These are phyloP conservation scores for Petrosia ficiformis DNA, from an alignment of 37 sponge, comb jelly and placozoan species.

Conservation along the genomic window DNA sequence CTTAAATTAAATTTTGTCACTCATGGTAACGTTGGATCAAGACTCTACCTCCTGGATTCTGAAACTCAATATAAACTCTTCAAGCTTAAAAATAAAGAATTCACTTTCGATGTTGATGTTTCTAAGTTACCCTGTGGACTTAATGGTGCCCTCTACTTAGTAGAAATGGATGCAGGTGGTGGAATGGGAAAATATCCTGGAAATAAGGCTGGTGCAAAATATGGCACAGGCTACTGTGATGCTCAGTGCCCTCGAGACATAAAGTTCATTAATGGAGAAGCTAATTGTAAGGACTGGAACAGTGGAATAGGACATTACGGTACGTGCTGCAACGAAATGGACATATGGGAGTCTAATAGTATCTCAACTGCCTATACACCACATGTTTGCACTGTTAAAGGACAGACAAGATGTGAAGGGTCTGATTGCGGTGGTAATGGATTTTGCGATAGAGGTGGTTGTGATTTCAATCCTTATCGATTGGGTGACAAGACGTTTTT, in stretches of 20 bases:
- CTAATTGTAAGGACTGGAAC: constrained; percentile 37
- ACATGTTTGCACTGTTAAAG: constrained; percentile 36
- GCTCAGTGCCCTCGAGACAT: constrained; percentile 42
- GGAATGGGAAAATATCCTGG: constrained; percentile 25
- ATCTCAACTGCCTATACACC: constrained; percentile 36
- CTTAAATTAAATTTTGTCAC: constrained; percentile 29
- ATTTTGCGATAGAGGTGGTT: constrained; percentile 25
- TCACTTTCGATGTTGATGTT: constrained; percentile 43
- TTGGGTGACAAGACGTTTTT: constrained; percentile 38
- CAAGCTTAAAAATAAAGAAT: constrained; percentile 32
- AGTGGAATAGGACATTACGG: constrained; percentile 34
- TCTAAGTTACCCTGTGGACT: constrained; percentile 46
- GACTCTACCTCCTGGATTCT: constrained; percentile 40
- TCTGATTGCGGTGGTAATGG: constrained; percentile 23
- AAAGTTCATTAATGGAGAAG: constrained; percentile 46
- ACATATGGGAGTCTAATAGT: constrained; percentile 28
- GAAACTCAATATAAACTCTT: constrained; percentile 26
- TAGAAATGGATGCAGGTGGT: constrained; percentile 37
- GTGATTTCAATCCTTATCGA: constrained; percentile 45
- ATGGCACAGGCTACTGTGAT: constrained; percentile 48
- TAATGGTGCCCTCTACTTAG: constrained; percentile 40
- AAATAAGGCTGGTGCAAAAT: constrained; percentile 39
- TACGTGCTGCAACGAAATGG: constrained; percentile 42
- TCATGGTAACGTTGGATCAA: constrained; percentile 27
- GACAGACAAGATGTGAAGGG: constrained; percentile 30